A percentile compares a stretch with the other conserved stretches of the same genome.
Conservation (phyloP, 2,888 invertebrate genomes). For the Drymonia ruficornis region DNA sequence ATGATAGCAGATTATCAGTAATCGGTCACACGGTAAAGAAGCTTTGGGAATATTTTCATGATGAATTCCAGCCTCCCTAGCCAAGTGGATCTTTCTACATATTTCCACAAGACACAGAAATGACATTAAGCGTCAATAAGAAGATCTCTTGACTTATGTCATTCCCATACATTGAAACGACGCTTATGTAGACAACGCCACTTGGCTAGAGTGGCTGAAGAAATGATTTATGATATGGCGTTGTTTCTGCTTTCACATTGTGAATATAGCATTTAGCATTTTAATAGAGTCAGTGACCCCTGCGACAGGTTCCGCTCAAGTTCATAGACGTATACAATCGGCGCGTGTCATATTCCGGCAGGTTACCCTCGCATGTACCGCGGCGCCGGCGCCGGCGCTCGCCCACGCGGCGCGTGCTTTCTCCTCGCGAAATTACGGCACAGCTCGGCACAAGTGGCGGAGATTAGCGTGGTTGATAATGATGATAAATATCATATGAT, state of each 20-base stretch:
- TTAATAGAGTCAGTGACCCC: constrained; percentile 1
- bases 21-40: no score
- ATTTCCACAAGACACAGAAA: no score
- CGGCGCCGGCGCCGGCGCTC: constrained; percentile 45
- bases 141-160: no score
- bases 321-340: constrained; percentile 3
- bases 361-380: constrained; percentile 19
- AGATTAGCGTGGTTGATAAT: neutral
- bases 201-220: no score
- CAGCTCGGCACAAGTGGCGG: constrained; percentile 29
- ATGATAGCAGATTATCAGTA: no score
- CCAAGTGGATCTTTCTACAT: no score
- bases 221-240: no score
- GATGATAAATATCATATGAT: neutral
- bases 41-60: no score
- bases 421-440: constrained; percentile 52
- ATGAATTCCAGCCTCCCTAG: no score
- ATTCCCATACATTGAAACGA: no score
- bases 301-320: constrained; percentile 1
- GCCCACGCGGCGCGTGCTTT: constrained; percentile 50
- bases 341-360: constrained; percentile 9
- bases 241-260: neutral
- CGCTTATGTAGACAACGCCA: no score
- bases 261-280: neutral
- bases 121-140: no score